phyloP scores from a whole-genome alignment of 2,797 vertebrate genomes.

The Sebastes elongatus region DNA sequence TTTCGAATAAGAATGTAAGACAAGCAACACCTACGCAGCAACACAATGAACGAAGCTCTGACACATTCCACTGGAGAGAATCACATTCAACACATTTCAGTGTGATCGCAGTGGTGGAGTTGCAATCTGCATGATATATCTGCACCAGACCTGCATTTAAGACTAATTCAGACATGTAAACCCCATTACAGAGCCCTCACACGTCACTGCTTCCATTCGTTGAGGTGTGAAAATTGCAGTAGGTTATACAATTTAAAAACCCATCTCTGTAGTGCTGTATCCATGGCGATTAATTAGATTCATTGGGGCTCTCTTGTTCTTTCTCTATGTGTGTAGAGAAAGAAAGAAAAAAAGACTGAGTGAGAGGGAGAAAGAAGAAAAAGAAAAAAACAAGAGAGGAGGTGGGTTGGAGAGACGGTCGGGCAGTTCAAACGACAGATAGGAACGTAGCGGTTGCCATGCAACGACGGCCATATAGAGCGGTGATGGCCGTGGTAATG shows the following conservation, averaged over 20 bases:
- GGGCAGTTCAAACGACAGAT: constrained; percentile 37
- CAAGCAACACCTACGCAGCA: not conserved
- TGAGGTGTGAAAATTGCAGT: constrained; percentile 22
- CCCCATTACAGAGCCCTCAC: not conserved
- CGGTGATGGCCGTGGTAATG: constrained; percentile 65
- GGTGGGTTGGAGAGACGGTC: constrained; percentile 17
- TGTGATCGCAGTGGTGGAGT: not conserved
- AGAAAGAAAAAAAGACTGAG: not conserved
- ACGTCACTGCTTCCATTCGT: constrained; percentile 10
- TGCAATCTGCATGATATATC: constrained; percentile 13
- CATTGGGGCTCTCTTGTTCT: not conserved
- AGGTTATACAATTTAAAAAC: constrained; percentile 14
- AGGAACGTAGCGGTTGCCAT: constrained; percentile 63
- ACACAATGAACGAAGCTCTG: not conserved
- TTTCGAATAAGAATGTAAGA: not conserved
- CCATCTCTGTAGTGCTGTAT: constrained; percentile 4
- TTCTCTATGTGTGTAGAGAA: not conserved
- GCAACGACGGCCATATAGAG: constrained; percentile 64
- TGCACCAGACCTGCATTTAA: not conserved
- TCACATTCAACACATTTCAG: not conserved
- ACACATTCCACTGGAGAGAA: not conserved
- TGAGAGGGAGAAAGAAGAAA: not conserved
- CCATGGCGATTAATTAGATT: constrained; percentile 51
- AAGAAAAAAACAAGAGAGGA: constrained; percentile 2
- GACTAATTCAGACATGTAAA: constrained; percentile 19